Base-by-base conservation (phyloP, 2,888 invertebrate species). In the Diplazon laetatorius region DNA sequence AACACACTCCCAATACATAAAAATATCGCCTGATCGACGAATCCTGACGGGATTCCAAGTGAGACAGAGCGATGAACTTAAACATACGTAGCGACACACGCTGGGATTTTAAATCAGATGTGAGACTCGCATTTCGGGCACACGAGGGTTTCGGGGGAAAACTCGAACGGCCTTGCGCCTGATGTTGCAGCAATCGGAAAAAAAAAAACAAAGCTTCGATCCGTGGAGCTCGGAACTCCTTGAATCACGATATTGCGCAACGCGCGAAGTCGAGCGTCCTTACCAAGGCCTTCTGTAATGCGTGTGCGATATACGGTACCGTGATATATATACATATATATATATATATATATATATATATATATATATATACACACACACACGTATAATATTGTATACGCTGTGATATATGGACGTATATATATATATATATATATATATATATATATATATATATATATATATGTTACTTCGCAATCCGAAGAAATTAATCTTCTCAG, bases 101-200 rank as follows among this genome's bases (percentile, higher is more conserved):
- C n/a, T 59, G 44, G 16, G 18, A 3, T 35, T 60, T 62, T 50
- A 35, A 50, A 30, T 14, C 35, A 30, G 63, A 20, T 42, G 52
- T 68, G 59, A 44, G 55, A 42, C 20, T 10, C 37, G 12, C 39
- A 77, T 70, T 73, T 80, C 74, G 46, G 74, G 62, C 42, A 42
- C 48, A n/a, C n/a, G n/a, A n/a, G 37, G 71, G 55, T 63, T 60
- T 76, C 76, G 83, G n/a, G n/a, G n/a, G n/a, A n/a, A n/a, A 78
- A 83, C 85, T 81, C 74, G 46, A 73, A 52, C 81, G 85, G 83
- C 87, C 87, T 87, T 87, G 87, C 85, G 84, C 85, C 83, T 85
- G n/a, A n/a, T n/a, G 83, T 87, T 87, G 84, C 82, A 76, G 71
- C 68, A 72, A n/a, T n/a, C n/a, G n/a, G n/a, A n/a, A n/a, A n/a